Evolutionary conservation across 2,888 invertebrate species (phyloP), one percentile per base, ranked within the genome.

Genomic region (Cheilosia grossa): DNA sequence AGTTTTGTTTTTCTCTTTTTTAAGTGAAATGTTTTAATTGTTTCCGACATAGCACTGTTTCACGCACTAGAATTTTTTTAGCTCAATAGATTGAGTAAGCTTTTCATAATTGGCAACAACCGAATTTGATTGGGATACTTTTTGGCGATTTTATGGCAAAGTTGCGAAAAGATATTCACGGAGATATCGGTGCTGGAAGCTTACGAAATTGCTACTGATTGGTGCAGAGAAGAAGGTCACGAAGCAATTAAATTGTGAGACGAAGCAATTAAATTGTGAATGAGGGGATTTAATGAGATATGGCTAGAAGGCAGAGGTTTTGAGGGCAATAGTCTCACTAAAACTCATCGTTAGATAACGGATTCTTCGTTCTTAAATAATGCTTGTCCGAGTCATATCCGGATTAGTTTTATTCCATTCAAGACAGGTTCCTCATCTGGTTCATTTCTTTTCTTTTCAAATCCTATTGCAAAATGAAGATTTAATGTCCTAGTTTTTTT

Each of bases 21-120:
- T 61, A 2, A 59, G 54, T 75, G 67, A 85, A 85, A 81, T 70
- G 77, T 63, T 61, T 61, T 80, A 80, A 85, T 77, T 81, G 67
- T 81, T 81, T 85, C 85, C 85, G 85, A 73, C 75, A 81, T 56
- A 80, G 51, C 42, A 80, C 42, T 67, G 72, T 80, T 80, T 64
- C 66, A 82, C 73, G 80, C 80, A 80, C 73, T 79, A 72, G 64
- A 70, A 63, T 64, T 42, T 56, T 56, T 56, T 58, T 5, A 24
- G 4, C 58, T 21, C 64, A 58, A 59, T 66, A 64, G 54, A 64
- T 66, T 40, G 56, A 49, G 54, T 42, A 49, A n/a, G 37, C 19
- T 51, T 51, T 58, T 37, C 37, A 13, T 10, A 19, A 44, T 61
- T 61, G 61, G 44, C 27, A 33, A 33, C 21, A 24, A 21, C 30